These are phyloP conservation scores for Echiichthys vipera DNA, from an alignment of 2,797 vertebrate species.

Conservation along the genomic window DNA sequence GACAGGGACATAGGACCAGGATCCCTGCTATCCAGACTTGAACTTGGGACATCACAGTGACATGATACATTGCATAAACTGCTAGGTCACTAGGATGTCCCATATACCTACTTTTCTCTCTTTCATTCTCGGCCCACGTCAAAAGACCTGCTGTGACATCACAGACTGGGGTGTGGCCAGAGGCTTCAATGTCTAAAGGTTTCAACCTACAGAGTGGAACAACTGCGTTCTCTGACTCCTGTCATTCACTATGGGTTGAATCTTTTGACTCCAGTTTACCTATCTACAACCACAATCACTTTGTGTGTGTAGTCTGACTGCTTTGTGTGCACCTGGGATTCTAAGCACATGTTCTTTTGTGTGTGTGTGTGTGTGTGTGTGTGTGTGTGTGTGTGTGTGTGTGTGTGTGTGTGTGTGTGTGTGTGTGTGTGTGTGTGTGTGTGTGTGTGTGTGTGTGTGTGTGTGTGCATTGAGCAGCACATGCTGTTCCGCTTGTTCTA, in stretches of 20 bases:
- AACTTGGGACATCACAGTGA: not conserved
- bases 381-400: constrained; percentile 30
- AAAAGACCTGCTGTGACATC: not conserved
- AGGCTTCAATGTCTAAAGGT: not conserved
- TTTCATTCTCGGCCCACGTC: no score
- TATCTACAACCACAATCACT: not conserved
- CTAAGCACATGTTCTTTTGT: not conserved
- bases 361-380: not conserved
- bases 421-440: not conserved
- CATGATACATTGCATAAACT: not conserved
- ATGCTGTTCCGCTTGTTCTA: constrained; percentile 65
- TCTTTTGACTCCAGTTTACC: not conserved
- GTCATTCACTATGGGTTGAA: not conserved
- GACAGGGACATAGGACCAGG: not conserved
- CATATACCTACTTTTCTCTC: not conserved
- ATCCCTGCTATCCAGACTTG: not conserved
- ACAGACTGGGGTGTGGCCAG: not conserved
- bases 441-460: constrained; percentile 3
- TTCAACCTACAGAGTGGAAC: not conserved
- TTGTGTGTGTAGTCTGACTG: no score
- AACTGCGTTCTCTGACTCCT: not conserved
- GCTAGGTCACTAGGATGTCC: not conserved
- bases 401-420: not conserved
- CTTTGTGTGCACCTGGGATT: not conserved
- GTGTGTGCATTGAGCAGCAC: constrained; percentile 53